Conservation (phyloP, 2,888 invertebrate genomes). For the Monoplex corrugatus region DNA sequence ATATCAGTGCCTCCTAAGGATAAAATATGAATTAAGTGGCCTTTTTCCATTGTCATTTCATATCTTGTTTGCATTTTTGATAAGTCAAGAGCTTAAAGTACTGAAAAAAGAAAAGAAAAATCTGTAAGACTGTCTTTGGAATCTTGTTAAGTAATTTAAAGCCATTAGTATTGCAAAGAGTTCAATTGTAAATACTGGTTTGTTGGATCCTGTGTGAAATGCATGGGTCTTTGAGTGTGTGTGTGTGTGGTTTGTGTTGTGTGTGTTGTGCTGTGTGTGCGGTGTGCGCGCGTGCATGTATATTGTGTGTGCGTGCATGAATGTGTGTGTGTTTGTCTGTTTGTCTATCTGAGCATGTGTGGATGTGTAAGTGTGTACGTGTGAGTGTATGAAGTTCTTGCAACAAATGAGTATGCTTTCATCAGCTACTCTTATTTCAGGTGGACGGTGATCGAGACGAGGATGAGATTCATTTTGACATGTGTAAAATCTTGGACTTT, state of each 20-base stretch:
- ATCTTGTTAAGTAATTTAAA: no score
- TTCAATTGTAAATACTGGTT: no score
- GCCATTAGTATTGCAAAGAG: no score
- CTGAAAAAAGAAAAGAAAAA: no score
- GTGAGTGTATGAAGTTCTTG: neutral
- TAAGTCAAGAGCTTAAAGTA: no score
- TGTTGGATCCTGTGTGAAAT: no score
- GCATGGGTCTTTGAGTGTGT: neutral
- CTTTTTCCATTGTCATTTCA: no score
- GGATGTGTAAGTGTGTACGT: neutral
- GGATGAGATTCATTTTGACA: conserved; percentile 72
- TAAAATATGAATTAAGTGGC: no score
- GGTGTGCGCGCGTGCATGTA: neutral
- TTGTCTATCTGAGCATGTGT: neutral
- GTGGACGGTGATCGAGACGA: conserved; percentile 73
- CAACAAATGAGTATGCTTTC: neutral
- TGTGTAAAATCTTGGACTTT: conserved; percentile 69
- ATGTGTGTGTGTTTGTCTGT: conserved; percentile 20
- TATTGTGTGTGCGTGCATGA: neutral
- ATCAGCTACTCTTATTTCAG: conserved; percentile 59
- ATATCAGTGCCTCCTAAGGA: no score
- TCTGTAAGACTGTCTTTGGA: no score
- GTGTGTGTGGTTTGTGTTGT: neutral
- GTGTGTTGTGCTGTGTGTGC: neutral
- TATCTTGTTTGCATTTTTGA: no score